Conservation (phyloP, 2,888 invertebrate species). For the Pyrgus malvae region DNA sequence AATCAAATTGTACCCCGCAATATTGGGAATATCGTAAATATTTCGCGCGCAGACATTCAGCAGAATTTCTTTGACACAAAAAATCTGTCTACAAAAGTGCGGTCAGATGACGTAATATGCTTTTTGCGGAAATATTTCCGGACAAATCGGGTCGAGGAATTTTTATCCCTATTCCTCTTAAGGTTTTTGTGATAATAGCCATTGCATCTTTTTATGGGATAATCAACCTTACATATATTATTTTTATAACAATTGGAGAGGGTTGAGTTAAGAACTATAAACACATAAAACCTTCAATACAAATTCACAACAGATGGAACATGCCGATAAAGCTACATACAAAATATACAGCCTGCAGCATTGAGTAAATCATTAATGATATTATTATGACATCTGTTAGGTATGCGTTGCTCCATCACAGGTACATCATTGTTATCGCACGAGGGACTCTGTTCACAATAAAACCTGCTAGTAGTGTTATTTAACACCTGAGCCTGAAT, state of each 20-base stretch:
- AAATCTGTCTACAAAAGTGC: conserved; percentile 24
- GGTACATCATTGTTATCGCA: neutral
- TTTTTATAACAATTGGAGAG: no score
- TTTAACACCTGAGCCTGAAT: conserved; percentile 8
- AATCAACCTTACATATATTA: no score
- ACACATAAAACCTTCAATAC: no score
- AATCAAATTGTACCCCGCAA: conserved; percentile 22
- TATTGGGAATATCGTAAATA: conserved; percentile 19
- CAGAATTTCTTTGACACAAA: conserved; percentile 18
- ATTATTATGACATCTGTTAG: no score
- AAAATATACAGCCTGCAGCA: no score
- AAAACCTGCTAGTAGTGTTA: conserved; percentile 9
- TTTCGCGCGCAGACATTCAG: conserved; percentile 16
- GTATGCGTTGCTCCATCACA: neutral
- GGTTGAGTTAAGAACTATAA: no score
- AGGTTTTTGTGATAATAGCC: no score
- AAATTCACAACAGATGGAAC: no score
- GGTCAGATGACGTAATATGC: conserved; percentile 25
- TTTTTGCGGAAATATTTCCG: conserved; percentile 17
- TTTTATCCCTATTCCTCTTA: conserved; percentile 23
- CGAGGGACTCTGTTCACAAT: conserved; percentile 2
- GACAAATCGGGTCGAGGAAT: conserved; percentile 17
- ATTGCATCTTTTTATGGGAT: no score
- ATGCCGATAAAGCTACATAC: no score
- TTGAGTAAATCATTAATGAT: no score